Percentiles rank a stretch among this genome's conserved stretches.
Evolutionary conservation across 2,888 invertebrate species (phyloP).

Genomic region (Labia minor): DNA sequence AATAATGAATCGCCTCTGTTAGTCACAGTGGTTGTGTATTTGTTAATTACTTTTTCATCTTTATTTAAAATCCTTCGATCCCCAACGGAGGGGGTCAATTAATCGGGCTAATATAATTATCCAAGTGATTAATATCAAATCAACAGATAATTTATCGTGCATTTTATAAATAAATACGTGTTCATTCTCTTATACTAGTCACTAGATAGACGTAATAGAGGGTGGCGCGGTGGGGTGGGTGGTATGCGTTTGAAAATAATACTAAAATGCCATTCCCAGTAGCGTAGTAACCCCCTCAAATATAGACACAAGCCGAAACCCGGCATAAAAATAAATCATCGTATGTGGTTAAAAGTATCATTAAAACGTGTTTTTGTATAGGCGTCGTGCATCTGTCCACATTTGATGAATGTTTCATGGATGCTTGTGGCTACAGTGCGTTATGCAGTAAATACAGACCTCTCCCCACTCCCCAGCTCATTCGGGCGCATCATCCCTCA

Average conservation of each 20-base stretch:
- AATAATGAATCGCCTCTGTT: too few species aligned
- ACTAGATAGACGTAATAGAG: too few species aligned
- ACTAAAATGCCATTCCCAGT: not conserved
- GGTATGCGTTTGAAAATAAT: not conserved
- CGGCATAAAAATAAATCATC: slow-evolving; percentile 7
- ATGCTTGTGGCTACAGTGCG: not conserved
- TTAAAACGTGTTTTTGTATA: slow-evolving; percentile 4
- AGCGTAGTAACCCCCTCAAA: not conserved
- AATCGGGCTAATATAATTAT: too few species aligned
- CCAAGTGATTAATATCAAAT: too few species aligned
- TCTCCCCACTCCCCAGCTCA: not conserved
- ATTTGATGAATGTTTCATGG: slow-evolving; percentile 4
- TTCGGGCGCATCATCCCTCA: not conserved
- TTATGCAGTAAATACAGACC: not conserved
- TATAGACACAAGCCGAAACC: not conserved
- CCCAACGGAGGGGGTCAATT: too few species aligned
- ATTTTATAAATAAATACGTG: too few species aligned
- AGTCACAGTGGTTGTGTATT: too few species aligned
- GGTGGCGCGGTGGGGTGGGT: too few species aligned
- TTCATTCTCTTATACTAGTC: too few species aligned
- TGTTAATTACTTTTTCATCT: too few species aligned
- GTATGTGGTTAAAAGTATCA: not conserved
- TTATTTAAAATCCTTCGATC: too few species aligned
- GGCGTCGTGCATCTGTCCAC: slow-evolving; percentile 13
- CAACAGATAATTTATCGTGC: too few species aligned